phyloP scores from a whole-genome alignment of 1,140 invertebrate genomes.

The Andrena cerasifolii region DNA sequence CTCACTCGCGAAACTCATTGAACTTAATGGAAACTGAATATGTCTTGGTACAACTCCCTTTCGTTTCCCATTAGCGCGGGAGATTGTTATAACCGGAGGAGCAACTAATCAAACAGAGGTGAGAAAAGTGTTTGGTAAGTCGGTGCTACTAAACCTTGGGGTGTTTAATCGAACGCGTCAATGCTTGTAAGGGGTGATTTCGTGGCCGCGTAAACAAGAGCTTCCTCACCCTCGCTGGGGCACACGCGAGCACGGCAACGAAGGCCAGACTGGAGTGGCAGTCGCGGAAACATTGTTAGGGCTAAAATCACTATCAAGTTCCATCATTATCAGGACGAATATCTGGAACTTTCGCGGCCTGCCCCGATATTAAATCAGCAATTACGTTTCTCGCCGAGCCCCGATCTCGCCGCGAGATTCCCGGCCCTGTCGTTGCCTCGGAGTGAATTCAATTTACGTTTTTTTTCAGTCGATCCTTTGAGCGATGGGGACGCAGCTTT shows the following conservation, averaged over 20 bases:
- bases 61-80: background rate
- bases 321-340: no score
- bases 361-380: background rate
- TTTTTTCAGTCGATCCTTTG: slow-evolving; percentile 15
- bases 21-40: no score
- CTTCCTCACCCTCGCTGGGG: slow-evolving; percentile 55
- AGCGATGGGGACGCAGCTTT: background rate
- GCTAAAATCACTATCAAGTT: background rate
- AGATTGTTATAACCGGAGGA: background rate
- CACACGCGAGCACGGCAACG: slow-evolving; percentile 29
- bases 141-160: slow-evolving; percentile 34
- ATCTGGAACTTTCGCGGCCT: no score
- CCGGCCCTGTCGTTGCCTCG: background rate
- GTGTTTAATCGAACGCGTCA: slow-evolving; percentile 68
- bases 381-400: background rate
- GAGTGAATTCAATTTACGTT: slow-evolving; percentile 7
- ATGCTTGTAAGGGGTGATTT: slow-evolving; percentile 57
- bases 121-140: slow-evolving; percentile 14
- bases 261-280: slow-evolving; percentile 11
- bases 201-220: slow-evolving; percentile 56
- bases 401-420: background rate
- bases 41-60: no score
- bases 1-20: no score
- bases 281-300: background rate
- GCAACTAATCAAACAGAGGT: slow-evolving; percentile 9